Conservation (phyloP, 2,797 vertebrate species). For the Eospalax fontanierii region DNA sequence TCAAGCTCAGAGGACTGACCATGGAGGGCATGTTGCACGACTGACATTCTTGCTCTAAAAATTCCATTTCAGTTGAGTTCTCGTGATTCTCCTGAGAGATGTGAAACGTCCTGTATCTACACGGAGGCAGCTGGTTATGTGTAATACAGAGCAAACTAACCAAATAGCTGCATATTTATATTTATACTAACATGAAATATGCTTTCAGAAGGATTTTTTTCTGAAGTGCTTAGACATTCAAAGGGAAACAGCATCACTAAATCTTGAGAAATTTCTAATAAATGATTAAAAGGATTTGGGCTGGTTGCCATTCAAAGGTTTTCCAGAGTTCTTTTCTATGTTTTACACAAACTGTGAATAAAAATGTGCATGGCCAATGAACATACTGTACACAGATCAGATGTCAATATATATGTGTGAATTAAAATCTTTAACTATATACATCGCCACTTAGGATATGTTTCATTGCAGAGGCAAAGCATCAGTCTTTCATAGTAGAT, state of each 20-base stretch:
- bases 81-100: conserved; percentile 77
- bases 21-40: not conserved
- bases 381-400: conserved; percentile 27
- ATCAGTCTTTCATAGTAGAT: conserved; percentile 44
- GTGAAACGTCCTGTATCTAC: conserved; percentile 59
- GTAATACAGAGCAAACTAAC: conserved; percentile 55
- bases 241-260: conserved; percentile 48
- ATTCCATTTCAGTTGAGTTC: conserved; percentile 58
- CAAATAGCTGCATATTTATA: conserved; percentile 46
- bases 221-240: conserved; percentile 55
- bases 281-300: conserved; percentile 63
- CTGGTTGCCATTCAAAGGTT: conserved; percentile 64
- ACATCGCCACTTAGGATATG: conserved; percentile 60
- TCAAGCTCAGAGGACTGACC: not conserved
- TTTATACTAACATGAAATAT: conserved; percentile 52
- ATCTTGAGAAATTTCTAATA: conserved; percentile 62
- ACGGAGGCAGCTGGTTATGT: not conserved
- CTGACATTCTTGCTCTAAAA: conserved; percentile 56
- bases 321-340: conserved; percentile 68
- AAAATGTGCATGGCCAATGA: conserved; percentile 55
- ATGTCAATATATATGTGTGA: not conserved
- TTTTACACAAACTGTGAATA: conserved; percentile 72
- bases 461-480: conserved; percentile 53
- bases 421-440: conserved; percentile 69
- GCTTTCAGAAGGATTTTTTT: conserved; percentile 9